Percentiles rank a stretch among this genome's conserved stretches.
These are phyloP conservation scores for Bubo bubo DNA, from an alignment of 2,113 vertebrate species.

Conservation along the genomic window DNA sequence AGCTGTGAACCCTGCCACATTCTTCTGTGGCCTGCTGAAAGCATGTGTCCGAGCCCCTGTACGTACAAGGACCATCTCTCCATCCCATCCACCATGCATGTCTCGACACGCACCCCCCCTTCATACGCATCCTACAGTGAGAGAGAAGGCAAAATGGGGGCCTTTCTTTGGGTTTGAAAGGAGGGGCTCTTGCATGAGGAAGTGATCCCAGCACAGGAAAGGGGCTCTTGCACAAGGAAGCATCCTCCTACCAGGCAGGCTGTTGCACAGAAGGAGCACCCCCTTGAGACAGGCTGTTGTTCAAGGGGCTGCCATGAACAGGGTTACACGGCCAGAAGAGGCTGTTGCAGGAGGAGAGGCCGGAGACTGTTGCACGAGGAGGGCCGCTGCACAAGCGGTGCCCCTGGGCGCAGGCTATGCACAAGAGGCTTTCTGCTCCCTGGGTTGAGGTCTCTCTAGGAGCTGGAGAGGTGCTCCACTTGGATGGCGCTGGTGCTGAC, in stretches of 20 bases:
- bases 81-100: conserved; percentile 56
- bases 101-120: conserved; percentile 24
- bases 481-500: conserved; percentile 91
- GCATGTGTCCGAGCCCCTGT: conserved; percentile 38
- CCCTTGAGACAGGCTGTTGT: conserved; percentile 57
- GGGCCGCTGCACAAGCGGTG: conserved; percentile 51
- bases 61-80: not conserved
- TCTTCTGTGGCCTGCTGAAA: conserved; percentile 32
- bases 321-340: conserved; percentile 65
- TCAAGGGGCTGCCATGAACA: conserved; percentile 63
- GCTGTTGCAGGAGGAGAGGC: conserved; percentile 65
- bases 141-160: conserved; percentile 53
- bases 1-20: conserved; percentile 41
- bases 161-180: conserved; percentile 64
- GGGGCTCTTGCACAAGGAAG: conserved; percentile 63
- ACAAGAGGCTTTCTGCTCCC: conserved; percentile 68
- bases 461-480: conserved; percentile 85
- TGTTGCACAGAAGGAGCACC: conserved; percentile 60
- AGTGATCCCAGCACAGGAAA: conserved; percentile 56
- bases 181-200: conserved; percentile 54
- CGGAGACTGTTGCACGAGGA: conserved; percentile 65
- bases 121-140: conserved; percentile 36
- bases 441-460: conserved; percentile 76
- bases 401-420: conserved; percentile 63
- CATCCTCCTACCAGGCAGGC: conserved; percentile 58